Evolutionary conservation across 1,140 invertebrate species (phyloP).

Genomic region (Drosophila burlai): DNA sequence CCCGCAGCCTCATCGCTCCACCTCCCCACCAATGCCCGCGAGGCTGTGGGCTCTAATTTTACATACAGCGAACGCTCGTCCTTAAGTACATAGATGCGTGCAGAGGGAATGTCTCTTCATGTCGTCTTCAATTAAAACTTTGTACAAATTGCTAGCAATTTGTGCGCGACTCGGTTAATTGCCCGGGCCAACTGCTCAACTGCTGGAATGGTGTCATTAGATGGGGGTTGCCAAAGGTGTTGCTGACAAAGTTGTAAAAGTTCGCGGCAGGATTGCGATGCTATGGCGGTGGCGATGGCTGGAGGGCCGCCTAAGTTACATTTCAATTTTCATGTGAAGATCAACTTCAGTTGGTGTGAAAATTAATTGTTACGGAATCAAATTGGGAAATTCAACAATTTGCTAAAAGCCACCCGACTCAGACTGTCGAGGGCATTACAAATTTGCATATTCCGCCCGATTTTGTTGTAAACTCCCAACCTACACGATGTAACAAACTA

Average conservation of each 20-base stretch:
- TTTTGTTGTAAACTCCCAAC: slow-evolving; percentile 71
- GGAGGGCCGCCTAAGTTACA: not conserved
- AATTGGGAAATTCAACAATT: slow-evolving; percentile 14
- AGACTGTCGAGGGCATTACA: not conserved
- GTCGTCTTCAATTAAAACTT: slow-evolving; percentile 81
- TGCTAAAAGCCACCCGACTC: slow-evolving; percentile 13
- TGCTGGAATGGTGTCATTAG: slow-evolving; percentile 51
- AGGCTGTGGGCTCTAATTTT: slow-evolving; percentile 64
- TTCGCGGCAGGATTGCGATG: not conserved
- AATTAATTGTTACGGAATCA: slow-evolving; percentile 31
- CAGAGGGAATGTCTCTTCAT: slow-evolving; percentile 56
- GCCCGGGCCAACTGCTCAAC: slow-evolving; percentile 49
- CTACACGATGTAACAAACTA: slow-evolving; percentile 68
- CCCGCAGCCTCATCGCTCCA: not conserved
- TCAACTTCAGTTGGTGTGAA: slow-evolving; percentile 2
- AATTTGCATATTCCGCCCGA: slow-evolving; percentile 60
- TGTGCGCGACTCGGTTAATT: slow-evolving; percentile 70
- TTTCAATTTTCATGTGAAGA: slow-evolving; percentile 36
- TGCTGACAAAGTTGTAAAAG: slow-evolving; percentile 24
- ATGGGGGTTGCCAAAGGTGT: slow-evolving; percentile 6
- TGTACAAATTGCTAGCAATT: slow-evolving; percentile 73
- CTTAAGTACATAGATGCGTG: slow-evolving; percentile 33
- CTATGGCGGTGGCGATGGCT: not conserved
- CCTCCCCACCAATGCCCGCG: slow-evolving; percentile 56
- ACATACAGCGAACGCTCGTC: slow-evolving; percentile 62